Percentiles rank a stretch among this genome's conserved stretches.
phyloP scores from a whole-genome alignment of 2,888 invertebrate species.

The Suillia variegata region DNA sequence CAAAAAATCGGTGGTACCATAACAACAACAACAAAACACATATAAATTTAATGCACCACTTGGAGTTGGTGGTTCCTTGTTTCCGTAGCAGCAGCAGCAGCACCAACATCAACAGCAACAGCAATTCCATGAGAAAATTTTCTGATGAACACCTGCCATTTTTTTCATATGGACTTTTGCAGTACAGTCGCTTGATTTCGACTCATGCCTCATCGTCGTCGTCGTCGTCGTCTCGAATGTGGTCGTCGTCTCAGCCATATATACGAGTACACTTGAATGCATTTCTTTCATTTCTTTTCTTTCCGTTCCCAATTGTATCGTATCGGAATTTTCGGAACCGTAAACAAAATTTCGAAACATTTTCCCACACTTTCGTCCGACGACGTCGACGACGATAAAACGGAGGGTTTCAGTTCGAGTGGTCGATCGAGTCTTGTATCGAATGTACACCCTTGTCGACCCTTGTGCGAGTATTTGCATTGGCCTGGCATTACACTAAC shows the following conservation, averaged over 20 bases:
- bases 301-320: slow-evolving; percentile 18
- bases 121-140: slow-evolving; percentile 53
- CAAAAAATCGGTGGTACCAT: too few species aligned
- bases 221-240: too few species aligned
- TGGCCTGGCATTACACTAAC: slow-evolving; percentile 8
- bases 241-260: slow-evolving; percentile 14
- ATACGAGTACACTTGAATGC: slow-evolving; percentile 44
- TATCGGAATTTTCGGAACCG: slow-evolving; percentile 23
- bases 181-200: slow-evolving; percentile 3
- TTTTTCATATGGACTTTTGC: slow-evolving; percentile 44
- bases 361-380: slow-evolving; percentile 56
- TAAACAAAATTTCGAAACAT: slow-evolving; percentile 42
- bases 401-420: background rate
- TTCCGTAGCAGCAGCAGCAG: background rate
- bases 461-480: slow-evolving; percentile 2
- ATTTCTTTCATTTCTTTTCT: slow-evolving; percentile 36
- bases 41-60: background rate
- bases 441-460: slow-evolving; percentile 13
- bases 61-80: background rate
- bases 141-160: slow-evolving; percentile 59
- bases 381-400: too few species aligned
- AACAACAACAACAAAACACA: background rate
- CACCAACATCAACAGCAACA: too few species aligned
- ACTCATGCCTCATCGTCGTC: too few species aligned
- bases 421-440: slow-evolving; percentile 5